Conservation (phyloP, 2,888 invertebrate species). For the Pseudeuparius sepicola region DNA sequence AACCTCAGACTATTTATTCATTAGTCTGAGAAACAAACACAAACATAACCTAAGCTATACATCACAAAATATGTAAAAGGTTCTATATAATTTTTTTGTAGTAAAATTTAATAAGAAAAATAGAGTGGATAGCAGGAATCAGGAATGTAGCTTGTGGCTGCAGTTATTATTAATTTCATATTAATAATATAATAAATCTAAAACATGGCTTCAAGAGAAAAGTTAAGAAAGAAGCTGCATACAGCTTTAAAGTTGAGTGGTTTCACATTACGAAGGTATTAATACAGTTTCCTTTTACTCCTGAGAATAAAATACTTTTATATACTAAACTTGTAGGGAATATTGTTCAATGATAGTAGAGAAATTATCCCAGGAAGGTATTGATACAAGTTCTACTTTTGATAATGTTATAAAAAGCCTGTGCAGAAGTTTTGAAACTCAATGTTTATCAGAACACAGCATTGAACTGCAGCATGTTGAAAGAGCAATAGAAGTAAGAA, state of each 20-base stretch:
- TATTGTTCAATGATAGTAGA: conserved; percentile 63
- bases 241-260: conserved; percentile 67
- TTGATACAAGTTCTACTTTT: conserved; percentile 50
- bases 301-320: not conserved
- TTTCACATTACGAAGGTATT: conserved; percentile 54
- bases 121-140: too few species aligned
- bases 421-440: conserved; percentile 67
- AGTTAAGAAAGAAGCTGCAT: conserved; percentile 50
- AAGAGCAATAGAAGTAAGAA: conserved; percentile 54
- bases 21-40: too few species aligned
- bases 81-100: too few species aligned
- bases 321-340: conserved; percentile 44
- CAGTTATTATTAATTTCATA: too few species aligned
- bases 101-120: too few species aligned
- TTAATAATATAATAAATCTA: too few species aligned
- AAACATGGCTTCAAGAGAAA: conserved; percentile 41
- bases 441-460: conserved; percentile 60
- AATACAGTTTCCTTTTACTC: conserved; percentile 1
- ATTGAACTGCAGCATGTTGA: conserved; percentile 65
- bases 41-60: too few species aligned
- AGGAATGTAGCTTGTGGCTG: too few species aligned
- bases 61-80: too few species aligned
- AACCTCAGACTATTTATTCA: too few species aligned
- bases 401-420: conserved; percentile 65
- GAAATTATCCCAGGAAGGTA: conserved; percentile 43